These are phyloP conservation scores for Phthorimaea operculella DNA, from an alignment of 1,140 invertebrate species.

Conservation along the genomic window DNA sequence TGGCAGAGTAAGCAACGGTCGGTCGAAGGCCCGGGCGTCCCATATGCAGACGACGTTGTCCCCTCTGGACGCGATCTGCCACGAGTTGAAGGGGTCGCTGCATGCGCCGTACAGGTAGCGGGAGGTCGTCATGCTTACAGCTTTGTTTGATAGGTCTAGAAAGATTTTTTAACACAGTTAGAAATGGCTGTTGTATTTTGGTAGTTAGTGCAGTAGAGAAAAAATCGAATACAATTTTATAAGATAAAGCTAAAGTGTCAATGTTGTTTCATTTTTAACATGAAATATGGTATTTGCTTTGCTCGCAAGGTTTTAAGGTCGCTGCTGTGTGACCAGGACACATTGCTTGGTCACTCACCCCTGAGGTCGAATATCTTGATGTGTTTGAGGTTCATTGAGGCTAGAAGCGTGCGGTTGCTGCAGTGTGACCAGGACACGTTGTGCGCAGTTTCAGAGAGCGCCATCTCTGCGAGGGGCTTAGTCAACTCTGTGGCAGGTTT, in stretches of 20 bases:
- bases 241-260: too few relatives aligned
- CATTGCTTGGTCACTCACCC: slow-evolving; percentile 72
- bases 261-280: too few relatives aligned
- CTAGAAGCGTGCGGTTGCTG: slow-evolving; percentile 78
- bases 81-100: slow-evolving; percentile 81
- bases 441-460: slow-evolving; percentile 83
- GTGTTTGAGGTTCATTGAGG: slow-evolving; percentile 89
- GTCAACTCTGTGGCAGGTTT: slow-evolving; percentile 16
- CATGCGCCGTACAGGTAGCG: slow-evolving; percentile 86
- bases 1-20: slow-evolving; percentile 79
- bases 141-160: slow-evolving; percentile 75
- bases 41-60: slow-evolving; percentile 87
- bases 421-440: slow-evolving; percentile 87
- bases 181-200: too few relatives aligned
- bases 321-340: too few relatives aligned
- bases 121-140: slow-evolving; percentile 78
- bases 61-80: slow-evolving; percentile 83
- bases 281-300: too few relatives aligned
- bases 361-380: slow-evolving; percentile 92
- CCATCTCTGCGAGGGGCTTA: slow-evolving; percentile 74
- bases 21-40: slow-evolving; percentile 89
- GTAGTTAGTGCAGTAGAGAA: too few relatives aligned
- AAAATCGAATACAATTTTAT: too few relatives aligned
- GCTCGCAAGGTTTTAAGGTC: too few relatives aligned
- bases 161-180: too few relatives aligned